A percentile compares a stretch with the other conserved stretches of the same genome.
These are phyloP conservation scores for Drosophila triauraria DNA, from an alignment of 1,140 invertebrate genomes.

Conservation along the genomic window DNA sequence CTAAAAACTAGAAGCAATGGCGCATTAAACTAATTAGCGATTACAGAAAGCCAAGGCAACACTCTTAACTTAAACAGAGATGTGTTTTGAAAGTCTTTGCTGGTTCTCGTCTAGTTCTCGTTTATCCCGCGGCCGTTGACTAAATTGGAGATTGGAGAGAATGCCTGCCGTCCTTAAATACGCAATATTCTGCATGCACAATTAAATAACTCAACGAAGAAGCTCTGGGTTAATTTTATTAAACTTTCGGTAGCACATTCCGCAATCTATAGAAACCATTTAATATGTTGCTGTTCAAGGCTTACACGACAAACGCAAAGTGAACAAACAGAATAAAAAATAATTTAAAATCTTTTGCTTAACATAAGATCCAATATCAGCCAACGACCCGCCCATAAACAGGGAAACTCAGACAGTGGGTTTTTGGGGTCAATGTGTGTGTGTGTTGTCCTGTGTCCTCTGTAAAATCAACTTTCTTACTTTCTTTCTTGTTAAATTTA, in stretches of 20 bases:
- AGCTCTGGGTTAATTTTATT: conserved; percentile 49
- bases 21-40: conserved; percentile 26
- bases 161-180: neutral
- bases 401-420: neutral
- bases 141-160: neutral
- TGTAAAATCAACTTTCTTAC: conserved; percentile 31
- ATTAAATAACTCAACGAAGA: conserved; percentile 42
- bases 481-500: conserved; percentile 30
- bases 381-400: neutral
- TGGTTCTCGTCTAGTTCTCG: conserved; percentile 6
- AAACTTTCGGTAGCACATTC: neutral
- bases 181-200: neutral
- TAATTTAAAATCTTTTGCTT: neutral
- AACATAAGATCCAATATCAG: neutral
- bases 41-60: conserved; percentile 46
- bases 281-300: conserved; percentile 6
- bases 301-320: neutral
- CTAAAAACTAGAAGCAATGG: conserved; percentile 40
- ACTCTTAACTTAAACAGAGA: conserved; percentile 32
- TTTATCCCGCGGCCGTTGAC: conserved; percentile 9
- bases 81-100: conserved; percentile 46
- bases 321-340: neutral
- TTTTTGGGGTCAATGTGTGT: conserved; percentile 16
- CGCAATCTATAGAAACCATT: neutral
- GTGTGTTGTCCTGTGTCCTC: conserved; percentile 10